Evolutionary conservation across 1,140 invertebrate species (phyloP), one percentile per base, ranked within the genome.

Genomic region (Euura lappo): DNA sequence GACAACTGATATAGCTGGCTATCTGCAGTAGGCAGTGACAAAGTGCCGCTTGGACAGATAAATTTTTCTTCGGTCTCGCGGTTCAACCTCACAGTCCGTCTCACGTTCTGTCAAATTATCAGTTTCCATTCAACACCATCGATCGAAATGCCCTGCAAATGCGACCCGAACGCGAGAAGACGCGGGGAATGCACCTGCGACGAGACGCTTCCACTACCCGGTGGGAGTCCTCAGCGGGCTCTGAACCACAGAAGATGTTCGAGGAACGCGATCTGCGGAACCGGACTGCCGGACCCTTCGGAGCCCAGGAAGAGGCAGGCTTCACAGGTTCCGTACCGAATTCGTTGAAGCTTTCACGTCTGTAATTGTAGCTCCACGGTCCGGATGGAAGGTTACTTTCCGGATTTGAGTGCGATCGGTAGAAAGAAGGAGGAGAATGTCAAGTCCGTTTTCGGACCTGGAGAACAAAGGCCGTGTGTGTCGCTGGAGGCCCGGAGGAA

Each of bases 401-500:
- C 65, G 43, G 11, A 65, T 10, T 7, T 13, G 44, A 60, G 60
- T 45, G 47, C 45, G 66, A 73, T 72, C 51, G 51, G 51, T 47
- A 70, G 65, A 11, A 43, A 45, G 6, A 45, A 70, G 44, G 69
- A 66, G 2, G 42, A 45, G 4, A 11, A 2, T 11, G 5, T 13
- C 13, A 13, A 6, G 44, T n/a, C 47, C 43, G 65, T 13, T 45
- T 8, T 45, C 6, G 69, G 42, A 4, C 4, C 10, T 7, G 69
- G 67, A 51, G 44, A 65, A 13, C 42, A 65, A 10, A 68, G 28
- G 66, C 66, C 66, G 10, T 74, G 72, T 44, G 69, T 74, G 28
- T 74, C 72, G 68, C 60, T 74, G 28, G 69, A 70, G 69, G 67
- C 64, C 70, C 44, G 69, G 10, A 71, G 47, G 68, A 71, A 69